Conservation (phyloP, 2,797 vertebrate species). For the Eulemur coronatus region DNA sequence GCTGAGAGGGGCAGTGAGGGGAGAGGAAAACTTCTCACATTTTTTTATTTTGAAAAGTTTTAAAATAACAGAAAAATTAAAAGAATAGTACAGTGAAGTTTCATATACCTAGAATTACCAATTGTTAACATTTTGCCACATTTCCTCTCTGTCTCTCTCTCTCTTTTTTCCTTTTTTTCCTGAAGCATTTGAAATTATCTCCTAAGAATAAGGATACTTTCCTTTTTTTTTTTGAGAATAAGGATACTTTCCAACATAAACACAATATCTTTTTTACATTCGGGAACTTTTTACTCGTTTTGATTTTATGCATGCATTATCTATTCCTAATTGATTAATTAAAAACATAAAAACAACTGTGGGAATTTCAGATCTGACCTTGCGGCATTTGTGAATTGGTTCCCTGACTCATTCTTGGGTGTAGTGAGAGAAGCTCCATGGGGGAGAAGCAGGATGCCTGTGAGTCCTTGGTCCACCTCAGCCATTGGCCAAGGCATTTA, state of each 20-base stretch:
- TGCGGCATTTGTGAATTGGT: not conserved
- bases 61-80: slow-evolving; percentile 10
- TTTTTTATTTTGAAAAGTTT: not conserved
- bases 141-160: not conserved
- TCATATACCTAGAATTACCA: not conserved
- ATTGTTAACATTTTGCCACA: slow-evolving; percentile 15
- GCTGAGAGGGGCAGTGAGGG: not conserved
- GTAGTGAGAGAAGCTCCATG: not conserved
- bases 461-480: not conserved
- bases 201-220: not conserved
- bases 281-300: slow-evolving; percentile 12
- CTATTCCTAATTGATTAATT: not conserved
- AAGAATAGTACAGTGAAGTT: not conserved
- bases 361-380: not conserved
- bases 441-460: not conserved
- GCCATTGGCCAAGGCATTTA: not conserved
- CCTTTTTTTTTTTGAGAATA: not conserved
- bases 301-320: not conserved
- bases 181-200: slow-evolving; percentile 26
- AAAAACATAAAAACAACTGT: not conserved
- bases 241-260: not conserved
- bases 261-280: not conserved
- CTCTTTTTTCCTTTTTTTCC: not conserved
- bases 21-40: not conserved
- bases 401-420: not conserved